Base-by-base conservation (phyloP, 2,888 invertebrate species). In the Lymantria monacha region DNA sequence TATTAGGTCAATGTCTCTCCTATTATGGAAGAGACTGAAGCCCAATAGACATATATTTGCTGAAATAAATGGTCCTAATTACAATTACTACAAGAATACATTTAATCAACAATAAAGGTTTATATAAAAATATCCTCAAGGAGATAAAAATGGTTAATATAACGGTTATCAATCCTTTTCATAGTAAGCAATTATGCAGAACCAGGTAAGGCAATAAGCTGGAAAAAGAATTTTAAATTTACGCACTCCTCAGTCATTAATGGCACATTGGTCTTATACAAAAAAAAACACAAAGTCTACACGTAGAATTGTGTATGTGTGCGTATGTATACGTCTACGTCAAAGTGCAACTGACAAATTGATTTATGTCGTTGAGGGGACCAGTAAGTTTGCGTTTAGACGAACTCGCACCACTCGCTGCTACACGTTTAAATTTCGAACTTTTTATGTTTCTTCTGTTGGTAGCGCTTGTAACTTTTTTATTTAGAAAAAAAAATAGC, bases 311-410 rank as follows among this genome's bases (percentile, higher is more conserved):
- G 22, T 2, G 22, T 5, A 22, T 22, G 22, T 22, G 22, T 22
- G 22, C 22, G 22, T 22, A 61, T 57, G 60, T 60, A 59, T 52
- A 46, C 47, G 51, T 61, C 63, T 72, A 70, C 75, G 84, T 83
- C 83, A 81, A 75, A 68, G 70, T 74, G 76, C 68, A 71, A 78
- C 84, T 87, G 87, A 88, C 87, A 88, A 87, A 86, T 87, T 87
- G 88, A 88, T 88, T 88, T 87, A 88, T 88, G 79, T 79, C 73
- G 80, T 75, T 63, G 78, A 76, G 72, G 66, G 70, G 70, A 66
- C 65, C 67, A 73, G 79, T 63, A 75, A 84, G 69, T 82, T 82
- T 54, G 69, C 65, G 72, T 67, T 73, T 69, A 62, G 78, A 59
- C 82, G 49, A 69, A 79, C 62, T 63, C 59, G 59, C 64, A 66